Evolutionary conservation across 2,888 invertebrate species (phyloP).

Genomic region (Phymatocera aterrima): DNA sequence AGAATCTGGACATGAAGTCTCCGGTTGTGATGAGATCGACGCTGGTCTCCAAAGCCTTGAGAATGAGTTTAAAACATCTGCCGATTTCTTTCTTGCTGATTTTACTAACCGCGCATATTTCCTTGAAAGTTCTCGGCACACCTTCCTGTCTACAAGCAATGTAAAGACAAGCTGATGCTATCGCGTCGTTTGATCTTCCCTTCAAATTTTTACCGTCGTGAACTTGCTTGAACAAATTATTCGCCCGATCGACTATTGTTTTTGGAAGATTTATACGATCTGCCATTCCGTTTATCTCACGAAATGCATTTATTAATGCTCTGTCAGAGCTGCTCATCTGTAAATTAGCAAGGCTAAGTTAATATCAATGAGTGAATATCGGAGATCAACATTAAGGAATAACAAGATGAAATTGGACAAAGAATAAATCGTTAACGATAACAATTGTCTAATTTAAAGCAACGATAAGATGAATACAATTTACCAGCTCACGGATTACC

Average conservation of each 20-base stretch:
- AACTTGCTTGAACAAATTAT: slow-evolving; percentile 98
- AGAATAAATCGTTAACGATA: not conserved
- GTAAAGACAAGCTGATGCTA: slow-evolving; percentile 98
- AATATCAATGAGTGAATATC: not conserved
- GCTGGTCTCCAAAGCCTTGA: slow-evolving; percentile 96
- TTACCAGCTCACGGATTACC: too few species aligned
- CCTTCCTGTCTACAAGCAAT: slow-evolving; percentile 99
- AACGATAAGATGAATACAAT: not conserved
- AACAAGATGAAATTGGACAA: not conserved
- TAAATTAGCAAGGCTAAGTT: too few species aligned
- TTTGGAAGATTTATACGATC: slow-evolving; percentile 98
- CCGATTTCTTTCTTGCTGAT: slow-evolving; percentile 99
- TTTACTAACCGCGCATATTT: slow-evolving; percentile 99
- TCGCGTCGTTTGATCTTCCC: slow-evolving; percentile 97
- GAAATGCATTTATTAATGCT: slow-evolving; percentile 95
- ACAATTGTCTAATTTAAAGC: not conserved
- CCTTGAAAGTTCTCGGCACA: slow-evolving; percentile 98
- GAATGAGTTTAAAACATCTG: slow-evolving; percentile 96
- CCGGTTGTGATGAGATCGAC: slow-evolving; percentile 98
- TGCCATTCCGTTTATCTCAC: slow-evolving; percentile 98
- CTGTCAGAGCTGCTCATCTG: slow-evolving; percentile 97
- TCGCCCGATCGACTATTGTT: slow-evolving; percentile 97
- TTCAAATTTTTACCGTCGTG: slow-evolving; percentile 97
- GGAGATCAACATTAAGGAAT: not conserved
- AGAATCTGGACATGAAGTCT: slow-evolving; percentile 99